phyloP scores from a whole-genome alignment of 2,113 vertebrate genomes.

The mouse (Mus musculus) region DNA sequence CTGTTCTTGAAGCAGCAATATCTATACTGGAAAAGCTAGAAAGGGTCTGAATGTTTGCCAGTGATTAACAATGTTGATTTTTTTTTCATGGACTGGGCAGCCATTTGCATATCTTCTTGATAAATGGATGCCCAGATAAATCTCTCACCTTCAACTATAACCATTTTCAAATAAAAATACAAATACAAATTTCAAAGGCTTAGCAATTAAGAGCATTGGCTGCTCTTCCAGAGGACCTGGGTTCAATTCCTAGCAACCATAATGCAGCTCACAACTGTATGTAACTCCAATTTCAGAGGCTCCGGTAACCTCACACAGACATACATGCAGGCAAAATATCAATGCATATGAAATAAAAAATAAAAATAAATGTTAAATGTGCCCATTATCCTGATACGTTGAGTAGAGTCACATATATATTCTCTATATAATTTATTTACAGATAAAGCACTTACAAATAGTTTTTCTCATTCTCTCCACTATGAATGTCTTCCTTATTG shows the following conservation, averaged over 20 bases:
- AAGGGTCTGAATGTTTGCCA: not conserved
- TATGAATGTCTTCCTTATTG: not conserved
- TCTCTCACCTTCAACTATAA: not conserved
- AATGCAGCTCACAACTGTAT: too few species aligned
- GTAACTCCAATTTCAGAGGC: too few species aligned
- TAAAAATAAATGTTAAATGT: not conserved
- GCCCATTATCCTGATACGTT: not conserved
- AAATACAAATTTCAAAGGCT: too few species aligned
- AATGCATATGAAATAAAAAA: too few species aligned
- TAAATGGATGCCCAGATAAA: not conserved
- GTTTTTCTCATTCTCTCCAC: not conserved
- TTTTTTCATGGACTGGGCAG: too few species aligned
- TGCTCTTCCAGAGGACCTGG: too few species aligned
- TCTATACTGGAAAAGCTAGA: not conserved
- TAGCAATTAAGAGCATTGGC: too few species aligned
- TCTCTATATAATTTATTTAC: not conserved
- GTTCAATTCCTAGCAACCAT: too few species aligned
- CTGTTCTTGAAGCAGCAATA: not conserved
- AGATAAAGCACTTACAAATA: not conserved
- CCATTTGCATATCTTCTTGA: not conserved
- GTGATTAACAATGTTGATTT: not conserved
- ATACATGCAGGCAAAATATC: too few species aligned
- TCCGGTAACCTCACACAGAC: too few species aligned
- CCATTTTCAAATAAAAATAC: too few species aligned
- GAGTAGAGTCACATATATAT: not conserved